Conservation (phyloP, 2,888 invertebrate genomes). For the Resseliella maxima region DNA sequence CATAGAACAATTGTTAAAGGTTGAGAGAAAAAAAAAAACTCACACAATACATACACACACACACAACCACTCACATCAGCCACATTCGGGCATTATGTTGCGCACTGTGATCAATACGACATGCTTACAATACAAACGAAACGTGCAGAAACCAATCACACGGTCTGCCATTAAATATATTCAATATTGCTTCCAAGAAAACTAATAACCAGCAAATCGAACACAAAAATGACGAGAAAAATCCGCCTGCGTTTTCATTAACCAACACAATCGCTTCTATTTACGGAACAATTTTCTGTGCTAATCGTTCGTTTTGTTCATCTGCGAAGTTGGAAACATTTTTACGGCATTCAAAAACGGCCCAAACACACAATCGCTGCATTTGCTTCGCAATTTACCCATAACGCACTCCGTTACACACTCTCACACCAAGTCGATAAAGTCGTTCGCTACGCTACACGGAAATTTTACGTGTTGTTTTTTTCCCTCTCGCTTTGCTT, state of each 20-base stretch:
- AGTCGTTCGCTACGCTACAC: slow-evolving; percentile 29
- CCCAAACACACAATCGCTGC: background rate
- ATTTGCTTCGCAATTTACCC: slow-evolving; percentile 45
- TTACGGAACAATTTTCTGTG: slow-evolving; percentile 51
- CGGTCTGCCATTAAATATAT: slow-evolving; percentile 37
- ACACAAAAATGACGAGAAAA: background rate
- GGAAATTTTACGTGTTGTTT: slow-evolving; percentile 27
- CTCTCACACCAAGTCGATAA: slow-evolving; percentile 8
- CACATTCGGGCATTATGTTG: background rate
- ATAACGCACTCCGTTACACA: slow-evolving; percentile 32
- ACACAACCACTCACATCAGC: too few relatives aligned
- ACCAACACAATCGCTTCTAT: slow-evolving; percentile 45
- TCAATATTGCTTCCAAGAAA: slow-evolving; percentile 53
- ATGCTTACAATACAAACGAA: slow-evolving; percentile 13
- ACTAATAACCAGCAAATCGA: slow-evolving; percentile 48
- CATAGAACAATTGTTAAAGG: background rate
- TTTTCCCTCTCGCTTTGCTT: background rate
- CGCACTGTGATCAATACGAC: background rate
- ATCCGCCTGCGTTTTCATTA: slow-evolving; percentile 29
- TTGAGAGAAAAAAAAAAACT: background rate
- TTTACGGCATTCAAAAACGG: slow-evolving; percentile 47
- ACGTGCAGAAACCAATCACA: slow-evolving; percentile 18
- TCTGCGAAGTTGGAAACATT: background rate
- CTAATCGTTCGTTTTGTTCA: slow-evolving; percentile 17
- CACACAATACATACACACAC: background rate